Base-by-base conservation (phyloP, 2,888 invertebrate species). In the Drosophila kambysellisi region DNA sequence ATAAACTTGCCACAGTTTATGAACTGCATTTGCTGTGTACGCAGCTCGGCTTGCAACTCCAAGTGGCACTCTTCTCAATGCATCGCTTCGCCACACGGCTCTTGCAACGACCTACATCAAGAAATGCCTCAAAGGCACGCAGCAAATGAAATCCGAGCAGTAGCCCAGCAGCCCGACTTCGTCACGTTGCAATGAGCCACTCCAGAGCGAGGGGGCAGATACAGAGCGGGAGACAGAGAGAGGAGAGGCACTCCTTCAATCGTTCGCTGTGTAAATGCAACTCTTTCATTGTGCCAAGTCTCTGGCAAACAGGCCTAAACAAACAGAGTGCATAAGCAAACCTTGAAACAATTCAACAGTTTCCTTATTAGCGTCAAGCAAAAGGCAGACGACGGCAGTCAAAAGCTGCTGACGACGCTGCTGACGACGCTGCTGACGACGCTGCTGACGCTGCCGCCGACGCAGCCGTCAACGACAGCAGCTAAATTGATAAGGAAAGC, bases 321-420 rank as follows among this genome's bases (percentile, higher is more conserved):
- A 89, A 89, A 87, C 89, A 72, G 57, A 61, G 61, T 78, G 76
- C 82, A 64, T 68, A 80, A 72, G 80, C 69, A 87, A 88, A 89
- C 86, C 88, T 83, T 89, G 86, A 88, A 88, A 89, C 83, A 86
- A 89, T 89, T 83, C 87, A 88, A 77, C 79, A 72, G 80, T 83
- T 87, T 88, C 86, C 90, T 89, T 83, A 89, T 88, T 88, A 88
- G 80, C 70, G 67, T 53, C 72, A 71, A 60, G 64, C 51, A 35
- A 70, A 70, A 75, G 75, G 61, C 54, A 75, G 58, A 58, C 73
- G 63, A 67, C 50, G 50, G n/a, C 56, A 35, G 50, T 30, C n/a
- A 41, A 32, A 50, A 37, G 15, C 15, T 35, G 54, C 54, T 46
- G 48, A 3, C 37, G 48, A 3, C 37, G 58, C n/a, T 12, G 43